Evolutionary conservation across 2,113 vertebrate genomes (phyloP).

Genomic region (Columba janthina): DNA sequence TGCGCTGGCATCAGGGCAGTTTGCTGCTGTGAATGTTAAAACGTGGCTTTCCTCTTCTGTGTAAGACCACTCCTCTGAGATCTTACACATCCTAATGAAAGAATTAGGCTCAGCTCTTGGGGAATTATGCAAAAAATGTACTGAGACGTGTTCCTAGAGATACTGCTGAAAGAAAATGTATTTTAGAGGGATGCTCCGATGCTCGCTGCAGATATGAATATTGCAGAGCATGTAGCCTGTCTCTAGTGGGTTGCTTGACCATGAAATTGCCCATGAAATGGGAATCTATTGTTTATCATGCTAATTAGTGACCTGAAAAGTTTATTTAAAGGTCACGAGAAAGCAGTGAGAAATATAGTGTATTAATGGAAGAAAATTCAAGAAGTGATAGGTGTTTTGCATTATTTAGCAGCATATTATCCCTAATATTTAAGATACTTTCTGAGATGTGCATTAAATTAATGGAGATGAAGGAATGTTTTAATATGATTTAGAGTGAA

Average conservation of each 20-base stretch:
- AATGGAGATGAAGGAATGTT: neutral
- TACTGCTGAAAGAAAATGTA: neutral
- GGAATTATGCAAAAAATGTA: neutral
- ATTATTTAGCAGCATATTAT: neutral
- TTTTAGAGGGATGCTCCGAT: neutral
- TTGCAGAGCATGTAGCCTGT: neutral
- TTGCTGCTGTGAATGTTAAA: neutral
- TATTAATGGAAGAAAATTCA: neutral
- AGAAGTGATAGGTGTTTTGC: neutral
- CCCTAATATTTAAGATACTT: conserved; percentile 3
- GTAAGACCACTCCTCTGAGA: neutral
- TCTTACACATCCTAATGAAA: neutral
- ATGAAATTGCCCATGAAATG: neutral
- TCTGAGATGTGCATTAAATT: neutral
- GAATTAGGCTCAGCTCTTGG: neutral
- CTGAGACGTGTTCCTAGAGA: neutral
- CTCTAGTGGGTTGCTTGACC: neutral
- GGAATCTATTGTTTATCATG: neutral
- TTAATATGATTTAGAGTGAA: neutral
- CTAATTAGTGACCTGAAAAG: neutral
- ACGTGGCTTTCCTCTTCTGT: neutral
- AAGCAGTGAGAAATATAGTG: neutral
- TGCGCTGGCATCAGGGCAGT: neutral
- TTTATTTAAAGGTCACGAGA: conserved; percentile 23
- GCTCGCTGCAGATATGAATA: neutral